These are phyloP conservation scores for Drosophila mojavensis DNA, from an alignment of 1,140 invertebrate genomes.

Conservation along the genomic window DNA sequence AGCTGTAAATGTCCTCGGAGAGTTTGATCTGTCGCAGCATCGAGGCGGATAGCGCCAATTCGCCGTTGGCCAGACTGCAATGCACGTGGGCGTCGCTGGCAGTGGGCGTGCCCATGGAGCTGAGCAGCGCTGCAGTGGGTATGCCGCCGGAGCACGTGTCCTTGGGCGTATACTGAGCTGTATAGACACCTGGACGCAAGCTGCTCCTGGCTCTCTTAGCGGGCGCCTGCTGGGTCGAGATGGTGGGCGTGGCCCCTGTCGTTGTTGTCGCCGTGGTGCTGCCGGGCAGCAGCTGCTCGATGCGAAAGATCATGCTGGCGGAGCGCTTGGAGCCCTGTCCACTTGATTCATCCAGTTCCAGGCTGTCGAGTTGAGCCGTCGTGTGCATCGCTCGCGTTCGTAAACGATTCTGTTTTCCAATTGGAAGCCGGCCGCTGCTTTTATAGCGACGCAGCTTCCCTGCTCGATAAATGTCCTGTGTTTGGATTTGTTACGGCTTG, in stretches of 20 bases:
- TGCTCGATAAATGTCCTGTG: slow-evolving; percentile 21
- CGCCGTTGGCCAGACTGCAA: slow-evolving; percentile 53
- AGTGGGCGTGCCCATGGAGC: slow-evolving; percentile 43
- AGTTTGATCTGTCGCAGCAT: slow-evolving; percentile 84
- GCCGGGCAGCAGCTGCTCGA: slow-evolving; percentile 74
- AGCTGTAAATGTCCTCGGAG: slow-evolving; percentile 87
- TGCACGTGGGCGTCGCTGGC: slow-evolving; percentile 44
- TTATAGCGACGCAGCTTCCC: slow-evolving; percentile 58
- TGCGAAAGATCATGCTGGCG: slow-evolving; percentile 77
- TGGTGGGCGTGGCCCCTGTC: slow-evolving; percentile 19
- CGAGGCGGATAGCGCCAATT: slow-evolving; percentile 53
- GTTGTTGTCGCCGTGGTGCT: slow-evolving; percentile 23
- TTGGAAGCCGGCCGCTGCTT: slow-evolving; percentile 67
- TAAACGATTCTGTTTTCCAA: slow-evolving; percentile 78
- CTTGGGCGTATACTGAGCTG: slow-evolving; percentile 68
- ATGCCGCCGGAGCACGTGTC: slow-evolving; percentile 66
- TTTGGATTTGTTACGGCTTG: slow-evolving; percentile 80
- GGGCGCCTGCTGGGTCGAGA: slow-evolving; percentile 11
- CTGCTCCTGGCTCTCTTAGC: slow-evolving; percentile 59
- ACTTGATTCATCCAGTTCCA: slow-evolving; percentile 35
- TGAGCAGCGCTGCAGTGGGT: slow-evolving; percentile 52
- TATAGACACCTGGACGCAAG: slow-evolving; percentile 74
- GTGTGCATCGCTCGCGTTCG: slow-evolving; percentile 71
- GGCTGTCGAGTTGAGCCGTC: slow-evolving; percentile 64
- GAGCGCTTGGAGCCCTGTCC: slow-evolving; percentile 56